Conservation (phyloP, 1,140 invertebrate species). For the Rhyacophila brunnea region DNA sequence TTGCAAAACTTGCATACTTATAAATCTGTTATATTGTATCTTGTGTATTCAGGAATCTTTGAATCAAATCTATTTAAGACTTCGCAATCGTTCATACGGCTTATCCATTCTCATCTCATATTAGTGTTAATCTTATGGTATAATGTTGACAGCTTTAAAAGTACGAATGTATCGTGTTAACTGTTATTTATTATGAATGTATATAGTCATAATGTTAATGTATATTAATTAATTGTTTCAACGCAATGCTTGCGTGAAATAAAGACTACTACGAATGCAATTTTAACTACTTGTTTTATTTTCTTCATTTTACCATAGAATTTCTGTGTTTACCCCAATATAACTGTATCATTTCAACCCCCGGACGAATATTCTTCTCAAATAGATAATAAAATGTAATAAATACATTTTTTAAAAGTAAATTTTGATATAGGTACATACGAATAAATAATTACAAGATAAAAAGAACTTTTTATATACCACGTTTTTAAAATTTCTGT, state of each 20-base stretch:
- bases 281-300: neutral
- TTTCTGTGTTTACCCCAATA: no score
- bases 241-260: constrained; percentile 17
- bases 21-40: neutral
- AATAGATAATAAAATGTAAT: no score
- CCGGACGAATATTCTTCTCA: no score
- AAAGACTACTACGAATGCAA: constrained; percentile 14
- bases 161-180: constrained; percentile 9
- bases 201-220: constrained; percentile 34
- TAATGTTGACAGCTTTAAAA: no score
- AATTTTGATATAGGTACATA: no score
- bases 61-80: constrained; percentile 17
- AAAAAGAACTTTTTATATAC: no score
- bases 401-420: no score
- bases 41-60: constrained; percentile 14
- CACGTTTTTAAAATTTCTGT: no score
- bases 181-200: constrained; percentile 35
- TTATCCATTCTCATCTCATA: constrained; percentile 17
- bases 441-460: no score
- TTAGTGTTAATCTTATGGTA: constrained; percentile 29
- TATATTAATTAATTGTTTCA: constrained; percentile 13
- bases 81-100: constrained; percentile 6
- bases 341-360: no score
- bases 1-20: no score
- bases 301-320: no score